Evolutionary conservation across 2,797 vertebrate species (phyloP).

Genomic region (Tauraco hartlaubi): DNA sequence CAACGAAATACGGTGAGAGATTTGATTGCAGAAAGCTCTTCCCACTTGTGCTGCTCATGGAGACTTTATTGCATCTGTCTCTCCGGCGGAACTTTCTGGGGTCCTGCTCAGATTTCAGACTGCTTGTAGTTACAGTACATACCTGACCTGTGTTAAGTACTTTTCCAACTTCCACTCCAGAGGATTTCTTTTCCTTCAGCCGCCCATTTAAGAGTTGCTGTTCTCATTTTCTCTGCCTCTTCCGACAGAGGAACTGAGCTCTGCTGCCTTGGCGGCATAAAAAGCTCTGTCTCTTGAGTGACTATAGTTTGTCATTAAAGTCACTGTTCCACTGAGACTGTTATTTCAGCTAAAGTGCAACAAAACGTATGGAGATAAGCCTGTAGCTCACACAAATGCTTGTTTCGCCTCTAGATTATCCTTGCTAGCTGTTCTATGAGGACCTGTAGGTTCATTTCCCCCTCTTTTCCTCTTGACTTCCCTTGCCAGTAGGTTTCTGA

Average conservation of each 20-base stretch:
- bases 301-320: background rate
- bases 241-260: background rate
- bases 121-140: background rate
- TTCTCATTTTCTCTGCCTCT: background rate
- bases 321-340: background rate
- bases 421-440: background rate
- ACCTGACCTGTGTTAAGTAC: background rate
- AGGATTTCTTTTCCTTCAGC: background rate
- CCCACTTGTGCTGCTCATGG: background rate
- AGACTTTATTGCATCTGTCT: background rate
- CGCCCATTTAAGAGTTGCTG: background rate
- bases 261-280: background rate
- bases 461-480: background rate
- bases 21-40: background rate
- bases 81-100: background rate
- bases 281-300: background rate
- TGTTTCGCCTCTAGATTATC: background rate
- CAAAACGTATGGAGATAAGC: background rate
- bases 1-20: rapidly evolving
- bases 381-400: background rate
- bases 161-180: background rate
- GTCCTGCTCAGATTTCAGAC: background rate
- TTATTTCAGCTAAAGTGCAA: background rate
- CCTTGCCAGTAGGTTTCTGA: background rate
- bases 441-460: background rate